A percentile compares a stretch with the other conserved stretches of the same genome.
phyloP scores from a whole-genome alignment of 1,140 invertebrate species.

The Drosophila paulistorum region DNA sequence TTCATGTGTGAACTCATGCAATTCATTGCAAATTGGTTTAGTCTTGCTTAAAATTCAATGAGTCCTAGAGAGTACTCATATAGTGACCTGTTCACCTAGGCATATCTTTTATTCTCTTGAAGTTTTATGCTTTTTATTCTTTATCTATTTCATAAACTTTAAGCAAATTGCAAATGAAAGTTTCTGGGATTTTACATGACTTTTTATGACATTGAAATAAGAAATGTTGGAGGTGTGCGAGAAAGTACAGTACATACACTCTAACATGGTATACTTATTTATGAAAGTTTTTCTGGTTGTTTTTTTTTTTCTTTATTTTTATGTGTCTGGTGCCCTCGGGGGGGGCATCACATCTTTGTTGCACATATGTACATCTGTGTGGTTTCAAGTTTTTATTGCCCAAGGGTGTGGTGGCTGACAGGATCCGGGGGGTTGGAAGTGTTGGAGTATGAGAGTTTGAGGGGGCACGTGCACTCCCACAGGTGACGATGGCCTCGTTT shows the following conservation, averaged over 20 bases:
- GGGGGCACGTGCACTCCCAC: conserved; percentile 66
- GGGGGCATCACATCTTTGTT: conserved; percentile 42
- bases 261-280: conserved; percentile 23
- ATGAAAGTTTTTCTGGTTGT: conserved; percentile 56
- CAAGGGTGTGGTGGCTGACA: conserved; percentile 20
- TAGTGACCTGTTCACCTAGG: background rate
- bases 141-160: conserved; percentile 65
- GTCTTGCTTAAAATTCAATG: background rate
- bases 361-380: conserved; percentile 31
- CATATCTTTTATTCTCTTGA: background rate
- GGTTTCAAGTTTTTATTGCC: conserved; percentile 69
- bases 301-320: conserved; percentile 43
- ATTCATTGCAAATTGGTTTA: background rate
- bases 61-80: background rate
- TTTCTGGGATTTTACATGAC: conserved; percentile 68
- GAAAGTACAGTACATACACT: conserved; percentile 3
- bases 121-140: background rate
- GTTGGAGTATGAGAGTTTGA: background rate
- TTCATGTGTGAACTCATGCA: background rate
- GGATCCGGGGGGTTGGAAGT: conserved; percentile 6
- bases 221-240: conserved; percentile 27
- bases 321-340: conserved; percentile 50
- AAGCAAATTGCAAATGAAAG: conserved; percentile 69
- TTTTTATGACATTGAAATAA: conserved; percentile 59
- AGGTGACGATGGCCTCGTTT: conserved; percentile 81